Base-by-base conservation (phyloP, 2,888 invertebrate species). In the Allolobophora icterica region DNA sequence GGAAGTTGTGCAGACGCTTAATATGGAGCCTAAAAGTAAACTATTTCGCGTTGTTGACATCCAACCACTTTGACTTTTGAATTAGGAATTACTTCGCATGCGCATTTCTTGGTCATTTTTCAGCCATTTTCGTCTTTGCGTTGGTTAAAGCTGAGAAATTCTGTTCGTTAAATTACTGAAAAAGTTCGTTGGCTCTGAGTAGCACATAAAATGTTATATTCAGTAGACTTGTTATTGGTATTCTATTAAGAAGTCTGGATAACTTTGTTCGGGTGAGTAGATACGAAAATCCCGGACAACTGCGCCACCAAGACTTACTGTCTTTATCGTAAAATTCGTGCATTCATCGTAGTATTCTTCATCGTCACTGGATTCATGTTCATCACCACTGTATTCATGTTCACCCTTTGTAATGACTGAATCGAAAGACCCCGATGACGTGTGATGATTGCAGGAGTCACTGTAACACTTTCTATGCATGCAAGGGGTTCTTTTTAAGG, bases 191-290 rank as follows among this genome's bases (percentile, higher is more conserved):
- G 52, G 24, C 17, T 52, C 24, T 52, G 24, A 52, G 52, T 4
- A 52, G 11, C 3, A 52, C 52, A 42, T 38, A 38, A 24, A 24
- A 52, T 24, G 13, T 38, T 5, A 19, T 45, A 45, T 45, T 45
- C 19, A 45, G 45, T 45, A 45, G 8, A 38, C 38, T 8, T 38
- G 30, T 17, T 71, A 71, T 13, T 71, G 30, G 71, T 71, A 71
- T n/a, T 71, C 71, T n/a, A n/a, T 71, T n/a, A 71, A n/a, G 71
- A 71, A 71, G 71, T 71, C 71, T 71, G 71, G 71, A 71, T 71
- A 71, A n/a, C 71, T 71, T 71, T 71, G 71, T 11, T 71, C 71
- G 71, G 71, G 71, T 8, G 71, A n/a, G 71, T 71, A 71, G 11
- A 71, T 71, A n/a, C 30, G 11, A 71, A 71, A 71, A 71, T n/a